phyloP scores from a whole-genome alignment of 2,113 vertebrate genomes.

The Hirundichthys speculiger region DNA sequence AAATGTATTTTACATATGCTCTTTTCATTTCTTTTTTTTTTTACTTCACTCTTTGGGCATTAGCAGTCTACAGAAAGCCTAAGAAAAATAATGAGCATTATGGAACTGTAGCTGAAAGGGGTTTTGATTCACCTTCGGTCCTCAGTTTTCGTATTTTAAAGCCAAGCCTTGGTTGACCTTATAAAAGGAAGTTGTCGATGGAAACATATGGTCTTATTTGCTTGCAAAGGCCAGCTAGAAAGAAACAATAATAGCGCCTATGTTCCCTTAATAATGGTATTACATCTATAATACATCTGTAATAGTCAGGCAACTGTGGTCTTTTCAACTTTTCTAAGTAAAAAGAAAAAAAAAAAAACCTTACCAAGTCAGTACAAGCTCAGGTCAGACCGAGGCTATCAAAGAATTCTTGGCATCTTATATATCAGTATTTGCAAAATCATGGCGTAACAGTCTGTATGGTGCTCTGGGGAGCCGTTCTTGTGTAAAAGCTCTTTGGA shows the following conservation, averaged over 20 bases:
- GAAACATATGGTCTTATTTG: constrained; percentile 61
- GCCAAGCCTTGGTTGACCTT: constrained; percentile 51
- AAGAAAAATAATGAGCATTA: too few species aligned
- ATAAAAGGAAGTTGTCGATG: constrained; percentile 45
- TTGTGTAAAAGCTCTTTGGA: too few species aligned
- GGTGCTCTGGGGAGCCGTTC: neutral
- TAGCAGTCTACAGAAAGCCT: too few species aligned
- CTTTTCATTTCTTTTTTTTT: neutral
- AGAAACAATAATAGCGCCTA: constrained; percentile 33
- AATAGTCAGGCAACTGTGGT: constrained; percentile 12
- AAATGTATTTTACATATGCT: neutral
- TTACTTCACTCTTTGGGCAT: neutral
- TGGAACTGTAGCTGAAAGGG: too few species aligned
- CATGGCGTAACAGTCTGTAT: neutral
- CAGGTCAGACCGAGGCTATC: too few species aligned
- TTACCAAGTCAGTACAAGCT: neutral
- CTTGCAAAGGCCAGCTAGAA: constrained; percentile 61
- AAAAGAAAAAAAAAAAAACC: neutral
- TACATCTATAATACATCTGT: constrained; percentile 34
- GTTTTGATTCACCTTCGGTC: neutral
- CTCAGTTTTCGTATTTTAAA: constrained; percentile 15
- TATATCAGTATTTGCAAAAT: neutral
- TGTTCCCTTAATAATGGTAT: constrained; percentile 35
- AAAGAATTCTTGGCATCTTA: neutral
- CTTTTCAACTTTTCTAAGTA: neutral